phyloP scores from a whole-genome alignment of 2,888 invertebrate genomes.

The Pristionchus mayeri region DNA sequence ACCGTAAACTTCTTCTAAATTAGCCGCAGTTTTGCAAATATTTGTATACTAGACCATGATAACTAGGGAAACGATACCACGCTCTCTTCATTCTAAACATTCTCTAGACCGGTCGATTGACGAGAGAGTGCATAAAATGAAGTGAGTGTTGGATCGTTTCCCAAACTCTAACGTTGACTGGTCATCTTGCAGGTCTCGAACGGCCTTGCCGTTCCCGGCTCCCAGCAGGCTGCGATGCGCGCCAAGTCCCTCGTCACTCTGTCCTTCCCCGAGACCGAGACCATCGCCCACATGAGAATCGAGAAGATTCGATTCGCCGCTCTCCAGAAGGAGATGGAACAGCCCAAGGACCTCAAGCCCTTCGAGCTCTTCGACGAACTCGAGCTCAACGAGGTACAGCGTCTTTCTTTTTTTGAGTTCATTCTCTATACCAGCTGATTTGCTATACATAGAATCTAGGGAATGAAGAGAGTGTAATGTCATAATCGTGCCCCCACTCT shows the following conservation, averaged over 20 bases:
- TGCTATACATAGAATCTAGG: too few species aligned
- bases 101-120: too few species aligned
- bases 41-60: too few species aligned
- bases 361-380: slow-evolving; percentile 45
- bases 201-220: slow-evolving; percentile 66
- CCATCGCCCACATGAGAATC: slow-evolving; percentile 18
- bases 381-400: slow-evolving; percentile 15
- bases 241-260: slow-evolving; percentile 64
- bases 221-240: slow-evolving; percentile 65
- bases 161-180: too few species aligned
- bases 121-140: too few species aligned
- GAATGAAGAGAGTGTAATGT: too few species aligned
- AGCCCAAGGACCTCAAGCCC: slow-evolving; percentile 47
- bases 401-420: neutral
- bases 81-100: too few species aligned
- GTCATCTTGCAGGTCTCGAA: slow-evolving; percentile 61
- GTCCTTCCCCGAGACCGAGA: slow-evolving; percentile 43
- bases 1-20: neutral
- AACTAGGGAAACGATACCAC: too few species aligned
- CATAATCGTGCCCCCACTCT: too few species aligned
- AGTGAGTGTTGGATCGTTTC: too few species aligned
- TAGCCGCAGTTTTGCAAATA: neutral
- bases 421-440: neutral
- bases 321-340: slow-evolving; percentile 6
- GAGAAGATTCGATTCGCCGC: slow-evolving; percentile 43